phyloP scores from a whole-genome alignment of 2,113 vertebrate species.

The Pimephales promelas region DNA sequence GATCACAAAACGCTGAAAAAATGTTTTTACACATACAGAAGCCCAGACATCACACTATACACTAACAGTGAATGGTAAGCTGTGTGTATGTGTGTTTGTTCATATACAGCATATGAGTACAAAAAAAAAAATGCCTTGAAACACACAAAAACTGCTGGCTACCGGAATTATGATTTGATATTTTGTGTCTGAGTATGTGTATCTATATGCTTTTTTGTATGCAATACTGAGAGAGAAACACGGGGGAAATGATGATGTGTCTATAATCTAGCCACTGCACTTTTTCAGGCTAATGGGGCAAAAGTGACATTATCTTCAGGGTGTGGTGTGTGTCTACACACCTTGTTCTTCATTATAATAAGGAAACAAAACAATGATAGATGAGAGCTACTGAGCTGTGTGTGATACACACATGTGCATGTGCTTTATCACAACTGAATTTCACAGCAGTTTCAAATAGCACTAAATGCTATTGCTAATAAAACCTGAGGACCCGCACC shows the following conservation, averaged over 20 bases:
- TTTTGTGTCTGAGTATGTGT: background rate
- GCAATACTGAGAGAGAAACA: background rate
- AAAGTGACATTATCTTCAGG: slow-evolving; percentile 1
- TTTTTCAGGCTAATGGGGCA: slow-evolving; percentile 22
- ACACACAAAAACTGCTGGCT: background rate
- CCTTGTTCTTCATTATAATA: background rate
- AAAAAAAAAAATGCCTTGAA: background rate
- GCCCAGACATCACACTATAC: background rate
- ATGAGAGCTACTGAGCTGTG: background rate
- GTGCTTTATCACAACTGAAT: slow-evolving; percentile 1
- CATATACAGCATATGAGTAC: background rate
- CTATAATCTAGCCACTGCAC: slow-evolving; percentile 1
- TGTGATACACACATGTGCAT: background rate
- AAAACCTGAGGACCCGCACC: background rate
- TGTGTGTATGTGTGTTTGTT: background rate
- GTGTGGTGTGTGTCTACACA: background rate
- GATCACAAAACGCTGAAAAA: background rate
- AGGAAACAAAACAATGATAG: background rate
- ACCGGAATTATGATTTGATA: background rate
- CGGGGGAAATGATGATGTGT: slow-evolving; percentile 29
- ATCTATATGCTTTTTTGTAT: background rate
- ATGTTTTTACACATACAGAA: background rate
- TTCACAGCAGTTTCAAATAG: slow-evolving; percentile 34
- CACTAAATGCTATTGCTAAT: slow-evolving; percentile 16
- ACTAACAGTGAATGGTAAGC: background rate